These are phyloP conservation scores for Mionectes olivaceus DNA, from an alignment of 2,797 vertebrate species.

Conservation along the genomic window DNA sequence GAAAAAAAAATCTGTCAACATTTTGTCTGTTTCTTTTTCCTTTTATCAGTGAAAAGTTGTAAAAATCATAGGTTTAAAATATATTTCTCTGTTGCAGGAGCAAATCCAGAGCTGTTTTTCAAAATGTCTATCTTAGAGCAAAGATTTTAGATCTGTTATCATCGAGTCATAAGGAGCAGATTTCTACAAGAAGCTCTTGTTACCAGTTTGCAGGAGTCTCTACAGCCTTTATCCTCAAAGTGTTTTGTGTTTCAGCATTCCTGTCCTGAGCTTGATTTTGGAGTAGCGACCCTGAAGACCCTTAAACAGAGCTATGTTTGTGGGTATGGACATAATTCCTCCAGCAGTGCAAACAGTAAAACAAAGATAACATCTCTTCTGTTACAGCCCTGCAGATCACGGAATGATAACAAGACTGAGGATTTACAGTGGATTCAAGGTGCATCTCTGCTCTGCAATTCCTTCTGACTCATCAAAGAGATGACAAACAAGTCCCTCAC, in stretches of 20 bases:
- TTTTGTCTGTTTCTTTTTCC: neutral
- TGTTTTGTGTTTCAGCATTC: neutral
- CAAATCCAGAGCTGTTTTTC: neutral
- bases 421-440: slow-evolving; percentile 66
- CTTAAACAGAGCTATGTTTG: slow-evolving; percentile 44
- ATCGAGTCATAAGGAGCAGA: neutral
- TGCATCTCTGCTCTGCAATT: slow-evolving; percentile 51
- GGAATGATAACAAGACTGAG: slow-evolving; percentile 64
- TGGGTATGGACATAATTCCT: slow-evolving; percentile 24
- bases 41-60: neutral
- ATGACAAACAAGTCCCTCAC: slow-evolving; percentile 68
- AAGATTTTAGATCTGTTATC: neutral
- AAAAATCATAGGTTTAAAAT: neutral
- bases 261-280: neutral
- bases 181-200: neutral
- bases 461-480: slow-evolving; percentile 46
- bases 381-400: slow-evolving; percentile 19
- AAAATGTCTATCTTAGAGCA: neutral
- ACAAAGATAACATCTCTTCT: slow-evolving; percentile 27
- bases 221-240: neutral
- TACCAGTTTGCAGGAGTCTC: neutral
- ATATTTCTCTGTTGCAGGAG: neutral
- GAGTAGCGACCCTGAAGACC: slow-evolving; percentile 24
- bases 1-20: neutral
- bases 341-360: slow-evolving; percentile 49